Evolutionary conservation across 2,888 invertebrate species (phyloP).

Genomic region (Polyommatus iphigenia): DNA sequence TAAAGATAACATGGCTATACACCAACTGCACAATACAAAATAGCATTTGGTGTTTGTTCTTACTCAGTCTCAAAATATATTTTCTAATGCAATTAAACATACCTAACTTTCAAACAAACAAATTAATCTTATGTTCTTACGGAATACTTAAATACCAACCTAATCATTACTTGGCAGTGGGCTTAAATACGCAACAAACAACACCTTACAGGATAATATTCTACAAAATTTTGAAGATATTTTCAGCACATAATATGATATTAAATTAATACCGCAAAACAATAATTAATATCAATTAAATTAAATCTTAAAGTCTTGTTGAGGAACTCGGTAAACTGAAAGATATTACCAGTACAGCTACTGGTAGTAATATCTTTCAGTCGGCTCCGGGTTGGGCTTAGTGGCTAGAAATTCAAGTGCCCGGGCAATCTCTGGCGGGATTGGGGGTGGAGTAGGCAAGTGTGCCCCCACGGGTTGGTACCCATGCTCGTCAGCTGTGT

Average conservation of each 20-base stretch:
- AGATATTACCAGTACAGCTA: background rate
- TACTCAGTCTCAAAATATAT: background rate
- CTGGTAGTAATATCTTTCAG: slow-evolving; percentile 47
- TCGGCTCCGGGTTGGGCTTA: slow-evolving; percentile 59
- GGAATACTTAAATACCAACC: background rate
- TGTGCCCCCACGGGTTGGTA: slow-evolving; percentile 73
- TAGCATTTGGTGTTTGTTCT: background rate
- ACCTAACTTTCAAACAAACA: background rate
- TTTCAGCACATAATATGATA: background rate
- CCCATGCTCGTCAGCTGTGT: slow-evolving; percentile 78
- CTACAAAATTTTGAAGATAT: background rate
- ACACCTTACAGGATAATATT: background rate
- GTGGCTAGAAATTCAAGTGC: slow-evolving; percentile 77
- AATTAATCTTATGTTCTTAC: background rate
- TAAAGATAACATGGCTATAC: background rate
- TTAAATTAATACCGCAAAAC: background rate
- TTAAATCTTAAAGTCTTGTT: background rate
- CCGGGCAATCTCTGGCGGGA: slow-evolving; percentile 78
- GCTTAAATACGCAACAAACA: background rate
- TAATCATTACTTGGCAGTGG: background rate
- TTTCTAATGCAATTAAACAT: background rate
- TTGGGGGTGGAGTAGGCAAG: slow-evolving; percentile 73
- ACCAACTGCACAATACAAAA: background rate
- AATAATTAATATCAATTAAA: background rate
- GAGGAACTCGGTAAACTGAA: background rate